These are phyloP conservation scores for Pygocentrus nattereri DNA, from an alignment of 2,797 vertebrate species.

Conservation along the genomic window DNA sequence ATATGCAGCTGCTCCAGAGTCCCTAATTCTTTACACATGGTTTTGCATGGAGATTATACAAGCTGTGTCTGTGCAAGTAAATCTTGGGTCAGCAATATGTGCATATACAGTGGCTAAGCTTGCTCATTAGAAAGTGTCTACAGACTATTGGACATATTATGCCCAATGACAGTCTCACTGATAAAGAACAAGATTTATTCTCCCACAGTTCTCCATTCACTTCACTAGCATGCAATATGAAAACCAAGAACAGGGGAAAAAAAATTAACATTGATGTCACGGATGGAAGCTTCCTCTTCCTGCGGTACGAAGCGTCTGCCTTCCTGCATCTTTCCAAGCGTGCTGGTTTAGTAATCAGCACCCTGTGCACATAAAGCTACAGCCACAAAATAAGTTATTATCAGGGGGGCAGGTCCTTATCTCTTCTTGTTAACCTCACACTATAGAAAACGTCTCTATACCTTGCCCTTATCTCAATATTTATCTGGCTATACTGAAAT, in stretches of 20 bases:
- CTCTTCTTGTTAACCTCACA: not conserved
- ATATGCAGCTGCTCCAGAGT: too few relatives aligned
- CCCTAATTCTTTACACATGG: too few relatives aligned
- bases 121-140: too few relatives aligned
- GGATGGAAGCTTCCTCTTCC: not conserved
- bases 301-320: not conserved
- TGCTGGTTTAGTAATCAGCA: conserved; percentile 4
- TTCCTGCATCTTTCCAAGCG: not conserved
- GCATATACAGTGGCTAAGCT: too few relatives aligned
- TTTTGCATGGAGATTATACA: too few relatives aligned
- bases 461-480: not conserved
- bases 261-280: not conserved
- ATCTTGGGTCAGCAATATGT: too few relatives aligned
- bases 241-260: not conserved
- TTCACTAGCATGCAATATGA: not conserved
- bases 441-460: not conserved
- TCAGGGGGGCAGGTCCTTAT: not conserved
- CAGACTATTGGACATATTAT: too few relatives aligned
- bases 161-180: not conserved
- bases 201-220: not conserved
- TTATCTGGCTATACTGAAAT: not conserved
- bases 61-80: too few relatives aligned
- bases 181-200: not conserved
- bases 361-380: not conserved
- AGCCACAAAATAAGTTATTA: not conserved